Conservation (phyloP, 1,140 invertebrate species). For the Eumeta japonica region DNA sequence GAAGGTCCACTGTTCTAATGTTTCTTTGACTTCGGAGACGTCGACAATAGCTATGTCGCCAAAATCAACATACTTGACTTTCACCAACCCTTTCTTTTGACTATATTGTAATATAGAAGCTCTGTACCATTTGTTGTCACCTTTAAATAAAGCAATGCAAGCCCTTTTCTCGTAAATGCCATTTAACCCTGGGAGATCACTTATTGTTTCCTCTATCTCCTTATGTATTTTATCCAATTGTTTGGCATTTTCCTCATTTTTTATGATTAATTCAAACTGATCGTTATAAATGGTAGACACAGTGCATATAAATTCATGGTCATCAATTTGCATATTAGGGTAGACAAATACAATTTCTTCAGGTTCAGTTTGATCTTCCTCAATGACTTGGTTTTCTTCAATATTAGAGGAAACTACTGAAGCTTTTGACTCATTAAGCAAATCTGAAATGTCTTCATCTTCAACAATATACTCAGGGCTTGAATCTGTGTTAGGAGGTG, state of each 20-base stretch:
- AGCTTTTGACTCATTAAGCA: not conserved
- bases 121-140: slow-evolving; percentile 40
- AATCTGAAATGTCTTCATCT: slow-evolving; percentile 2
- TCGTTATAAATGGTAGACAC: slow-evolving; percentile 30
- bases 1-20: slow-evolving; percentile 24
- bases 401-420: no score
- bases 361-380: not conserved
- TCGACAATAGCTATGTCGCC: slow-evolving; percentile 36
- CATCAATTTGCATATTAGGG: not conserved
- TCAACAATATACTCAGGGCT: slow-evolving; percentile 4
- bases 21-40: slow-evolving; percentile 32
- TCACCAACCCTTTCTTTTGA: slow-evolving; percentile 25
- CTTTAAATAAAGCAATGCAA: slow-evolving; percentile 37
- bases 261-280: slow-evolving; percentile 25
- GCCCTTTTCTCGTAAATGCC: slow-evolving; percentile 43
- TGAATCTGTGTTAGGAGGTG: slow-evolving; percentile 2
- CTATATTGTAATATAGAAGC: slow-evolving; percentile 36
- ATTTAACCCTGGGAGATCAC: slow-evolving; percentile 21
- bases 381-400: not conserved
- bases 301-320: slow-evolving; percentile 2
- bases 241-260: slow-evolving; percentile 22
- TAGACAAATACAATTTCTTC: not conserved
- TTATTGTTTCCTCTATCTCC: slow-evolving; percentile 22
- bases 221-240: slow-evolving; percentile 30
- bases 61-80: slow-evolving; percentile 48